phyloP scores from a whole-genome alignment of 2,888 invertebrate species.

The Morpho deidamia region DNA sequence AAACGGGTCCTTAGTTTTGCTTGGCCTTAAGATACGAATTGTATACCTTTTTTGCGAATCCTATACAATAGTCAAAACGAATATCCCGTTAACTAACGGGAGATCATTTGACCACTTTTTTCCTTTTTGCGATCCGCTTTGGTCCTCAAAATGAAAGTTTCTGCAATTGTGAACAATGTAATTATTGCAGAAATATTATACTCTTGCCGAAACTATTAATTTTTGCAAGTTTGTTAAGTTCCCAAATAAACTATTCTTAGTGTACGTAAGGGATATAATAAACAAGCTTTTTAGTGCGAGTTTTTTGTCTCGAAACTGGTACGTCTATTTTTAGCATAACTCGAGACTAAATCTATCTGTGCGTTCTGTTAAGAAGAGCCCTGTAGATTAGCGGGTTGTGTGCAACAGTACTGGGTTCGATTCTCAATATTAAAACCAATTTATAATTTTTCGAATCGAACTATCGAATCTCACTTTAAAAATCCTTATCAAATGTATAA shows the following conservation, averaged over 20 bases:
- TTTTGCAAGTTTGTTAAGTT: constrained; percentile 4
- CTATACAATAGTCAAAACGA: constrained; percentile 9
- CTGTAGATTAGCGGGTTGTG: too few species aligned
- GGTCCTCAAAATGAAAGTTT: constrained; percentile 6
- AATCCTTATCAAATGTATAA: too few species aligned
- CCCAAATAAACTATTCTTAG: not conserved
- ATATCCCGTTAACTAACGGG: constrained; percentile 15
- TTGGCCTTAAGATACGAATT: constrained; percentile 8
- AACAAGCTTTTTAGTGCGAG: not conserved
- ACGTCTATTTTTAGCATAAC: too few species aligned
- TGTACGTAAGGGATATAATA: not conserved
- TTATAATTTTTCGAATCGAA: too few species aligned
- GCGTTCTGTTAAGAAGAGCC: too few species aligned
- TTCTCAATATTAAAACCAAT: too few species aligned
- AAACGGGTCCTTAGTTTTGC: constrained; percentile 29
- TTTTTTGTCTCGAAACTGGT: not conserved
- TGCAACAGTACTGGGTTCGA: too few species aligned
- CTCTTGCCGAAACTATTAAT: constrained; percentile 1
- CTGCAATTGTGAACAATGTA: constrained; percentile 8
- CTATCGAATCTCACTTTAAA: too few species aligned
- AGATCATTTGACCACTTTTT: not conserved
- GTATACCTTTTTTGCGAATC: constrained; percentile 12
- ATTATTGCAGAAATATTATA: constrained; percentile 9
- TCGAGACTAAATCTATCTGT: too few species aligned
- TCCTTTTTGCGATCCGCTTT: constrained; percentile 5